phyloP scores from a whole-genome alignment of 2,797 vertebrate genomes.

The Neopelma chrysocephalum region DNA sequence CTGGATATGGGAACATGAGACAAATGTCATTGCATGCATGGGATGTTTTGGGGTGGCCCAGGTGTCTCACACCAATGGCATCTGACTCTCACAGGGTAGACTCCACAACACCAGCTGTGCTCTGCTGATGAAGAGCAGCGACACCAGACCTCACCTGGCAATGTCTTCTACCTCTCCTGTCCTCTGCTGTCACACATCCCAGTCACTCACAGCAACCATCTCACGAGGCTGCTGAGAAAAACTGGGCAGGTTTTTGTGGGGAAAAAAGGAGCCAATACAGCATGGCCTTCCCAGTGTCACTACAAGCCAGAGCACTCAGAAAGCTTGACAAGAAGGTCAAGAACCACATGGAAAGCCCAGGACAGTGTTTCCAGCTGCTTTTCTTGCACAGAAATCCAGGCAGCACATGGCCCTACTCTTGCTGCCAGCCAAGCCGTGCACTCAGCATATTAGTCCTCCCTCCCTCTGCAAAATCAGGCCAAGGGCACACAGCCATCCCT shows the following conservation, averaged over 20 bases:
- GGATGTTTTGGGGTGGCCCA: not conserved
- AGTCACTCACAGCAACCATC: not conserved
- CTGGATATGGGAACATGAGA: not conserved
- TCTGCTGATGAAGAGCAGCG: not conserved
- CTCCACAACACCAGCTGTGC: not conserved
- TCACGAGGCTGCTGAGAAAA: not conserved
- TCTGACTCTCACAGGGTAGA: not conserved
- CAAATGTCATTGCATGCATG: not conserved
- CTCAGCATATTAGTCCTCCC: not conserved
- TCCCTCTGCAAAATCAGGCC: constrained; percentile 22
- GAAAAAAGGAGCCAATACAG: not conserved
- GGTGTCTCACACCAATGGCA: not conserved
- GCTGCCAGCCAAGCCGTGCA: not conserved
- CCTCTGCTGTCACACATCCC: not conserved
- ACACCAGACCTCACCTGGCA: not conserved
- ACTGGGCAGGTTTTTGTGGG: not conserved
- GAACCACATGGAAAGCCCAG: not conserved
- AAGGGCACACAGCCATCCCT: not conserved
- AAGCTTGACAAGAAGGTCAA: not conserved
- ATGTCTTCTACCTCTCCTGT: not conserved
- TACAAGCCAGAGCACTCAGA: not conserved
- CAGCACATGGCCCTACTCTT: not conserved
- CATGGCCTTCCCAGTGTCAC: not conserved
- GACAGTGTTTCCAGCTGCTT: constrained; percentile 22
- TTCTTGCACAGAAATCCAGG: not conserved